A percentile compares a stretch with the other conserved stretches of the same genome.
Conservation (phyloP, 2,888 invertebrate species). For the Lepidocyrtinus sp. region DNA sequence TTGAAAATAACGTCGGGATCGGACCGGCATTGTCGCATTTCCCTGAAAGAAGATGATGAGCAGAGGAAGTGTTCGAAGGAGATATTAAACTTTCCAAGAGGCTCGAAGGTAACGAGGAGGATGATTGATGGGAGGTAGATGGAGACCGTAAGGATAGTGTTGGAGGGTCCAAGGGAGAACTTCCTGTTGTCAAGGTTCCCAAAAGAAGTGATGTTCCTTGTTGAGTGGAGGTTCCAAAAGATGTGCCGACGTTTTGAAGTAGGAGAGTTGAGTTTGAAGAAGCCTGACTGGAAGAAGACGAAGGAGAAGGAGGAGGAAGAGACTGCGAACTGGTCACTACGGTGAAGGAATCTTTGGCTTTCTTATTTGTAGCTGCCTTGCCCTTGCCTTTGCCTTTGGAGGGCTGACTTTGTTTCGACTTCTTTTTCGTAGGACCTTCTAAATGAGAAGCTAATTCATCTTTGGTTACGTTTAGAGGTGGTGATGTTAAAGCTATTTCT, state of each 20-base stretch:
- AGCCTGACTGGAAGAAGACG: constrained; percentile 8
- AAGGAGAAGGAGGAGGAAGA: constrained; percentile 18
- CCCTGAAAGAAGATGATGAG: neutral
- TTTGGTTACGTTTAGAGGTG: constrained; percentile 31
- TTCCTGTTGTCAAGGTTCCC: constrained; percentile 22
- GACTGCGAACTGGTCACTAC: neutral
- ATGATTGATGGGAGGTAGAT: constrained; percentile 3
- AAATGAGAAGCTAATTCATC: neutral
- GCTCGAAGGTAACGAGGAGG: constrained; percentile 21
- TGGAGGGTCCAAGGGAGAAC: constrained; percentile 32
- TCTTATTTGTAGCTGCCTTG: constrained; percentile 34
- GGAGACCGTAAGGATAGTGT: constrained; percentile 37
- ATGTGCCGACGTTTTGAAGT: constrained; percentile 18
- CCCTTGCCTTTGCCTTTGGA: constrained; percentile 16
- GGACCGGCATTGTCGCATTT: constrained; percentile 8
- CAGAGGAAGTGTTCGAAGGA: constrained; percentile 14
- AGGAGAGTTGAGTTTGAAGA: neutral
- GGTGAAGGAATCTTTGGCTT: constrained; percentile 28
- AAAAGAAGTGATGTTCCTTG: constrained; percentile 2
- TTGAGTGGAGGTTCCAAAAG: constrained; percentile 24
- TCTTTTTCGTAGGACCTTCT: constrained; percentile 40
- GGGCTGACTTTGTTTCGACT: constrained; percentile 22
- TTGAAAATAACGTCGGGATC: constrained; percentile 62
- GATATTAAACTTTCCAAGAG: constrained; percentile 48
- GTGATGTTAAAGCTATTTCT: constrained; percentile 28